phyloP scores from a whole-genome alignment of 2,797 vertebrate genomes.

The Prionace glauca region DNA sequence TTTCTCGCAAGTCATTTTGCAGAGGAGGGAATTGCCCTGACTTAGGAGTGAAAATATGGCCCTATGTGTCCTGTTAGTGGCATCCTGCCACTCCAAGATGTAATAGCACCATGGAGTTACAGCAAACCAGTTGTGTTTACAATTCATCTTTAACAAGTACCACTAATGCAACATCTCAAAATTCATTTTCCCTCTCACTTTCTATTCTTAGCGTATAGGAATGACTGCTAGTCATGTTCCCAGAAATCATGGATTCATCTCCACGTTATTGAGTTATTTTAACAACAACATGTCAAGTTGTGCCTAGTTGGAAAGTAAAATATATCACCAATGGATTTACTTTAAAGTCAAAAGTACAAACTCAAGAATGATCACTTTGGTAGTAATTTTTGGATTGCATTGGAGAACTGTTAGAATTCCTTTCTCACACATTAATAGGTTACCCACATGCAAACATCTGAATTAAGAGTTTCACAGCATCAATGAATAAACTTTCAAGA shows the following conservation, averaged over 20 bases:
- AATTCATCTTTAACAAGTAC: background rate
- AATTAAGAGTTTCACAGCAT: background rate
- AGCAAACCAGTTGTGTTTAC: background rate
- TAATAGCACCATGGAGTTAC: background rate
- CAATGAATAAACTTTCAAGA: background rate
- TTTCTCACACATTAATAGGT: background rate
- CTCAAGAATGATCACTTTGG: background rate
- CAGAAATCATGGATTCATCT: background rate
- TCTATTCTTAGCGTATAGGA: background rate
- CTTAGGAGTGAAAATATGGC: no score
- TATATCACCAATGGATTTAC: background rate
- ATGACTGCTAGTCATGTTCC: background rate
- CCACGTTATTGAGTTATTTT: background rate
- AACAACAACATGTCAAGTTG: background rate
- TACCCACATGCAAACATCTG: background rate
- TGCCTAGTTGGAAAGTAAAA: background rate
- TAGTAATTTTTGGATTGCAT: background rate
- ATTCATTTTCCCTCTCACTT: background rate
- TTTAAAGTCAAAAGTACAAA: background rate
- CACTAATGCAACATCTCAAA: background rate
- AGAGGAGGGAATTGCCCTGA: no score
- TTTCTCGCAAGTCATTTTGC: no score
- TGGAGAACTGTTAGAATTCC: background rate
- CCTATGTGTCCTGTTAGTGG: no score
- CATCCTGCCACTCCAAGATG: background rate